These are phyloP conservation scores for Podiceps cristatus DNA, from an alignment of 2,113 vertebrate species.

Conservation along the genomic window DNA sequence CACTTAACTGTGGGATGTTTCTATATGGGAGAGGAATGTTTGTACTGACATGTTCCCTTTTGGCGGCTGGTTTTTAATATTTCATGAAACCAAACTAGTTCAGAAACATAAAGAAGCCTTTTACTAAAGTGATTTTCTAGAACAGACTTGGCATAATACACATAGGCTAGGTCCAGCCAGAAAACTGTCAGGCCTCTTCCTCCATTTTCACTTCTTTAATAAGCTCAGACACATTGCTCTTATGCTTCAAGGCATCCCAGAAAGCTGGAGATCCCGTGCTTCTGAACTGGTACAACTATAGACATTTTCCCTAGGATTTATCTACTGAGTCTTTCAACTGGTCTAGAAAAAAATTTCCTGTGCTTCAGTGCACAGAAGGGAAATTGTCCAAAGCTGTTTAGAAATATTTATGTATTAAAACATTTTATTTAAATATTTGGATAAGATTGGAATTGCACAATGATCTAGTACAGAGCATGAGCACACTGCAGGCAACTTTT, in stretches of 20 bases:
- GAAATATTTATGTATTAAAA: neutral
- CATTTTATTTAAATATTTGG: conserved; percentile 12
- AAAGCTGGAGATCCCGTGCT: conserved; percentile 24
- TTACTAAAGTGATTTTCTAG: conserved; percentile 68
- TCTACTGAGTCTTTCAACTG: neutral
- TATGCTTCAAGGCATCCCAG: conserved; percentile 59
- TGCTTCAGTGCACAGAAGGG: conserved; percentile 7
- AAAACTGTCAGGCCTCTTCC: conserved; percentile 38
- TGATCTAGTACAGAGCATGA: neutral
- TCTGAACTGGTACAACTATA: conserved; percentile 27
- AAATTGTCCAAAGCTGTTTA: conserved; percentile 41
- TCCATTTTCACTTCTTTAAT: conserved; percentile 51
- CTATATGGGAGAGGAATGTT: conserved; percentile 21
- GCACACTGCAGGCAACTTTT: neutral
- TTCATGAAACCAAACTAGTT: conserved; percentile 64
- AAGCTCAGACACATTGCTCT: conserved; percentile 45
- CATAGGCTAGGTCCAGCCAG: conserved; percentile 41
- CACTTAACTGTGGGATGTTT: conserved; percentile 22
- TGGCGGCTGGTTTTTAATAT: conserved; percentile 54
- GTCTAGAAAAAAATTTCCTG: neutral
- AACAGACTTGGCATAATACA: conserved; percentile 57
- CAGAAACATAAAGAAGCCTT: conserved; percentile 65
- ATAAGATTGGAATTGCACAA: neutral
- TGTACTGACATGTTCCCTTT: neutral
- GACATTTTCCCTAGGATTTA: conserved; percentile 47